phyloP scores from a whole-genome alignment of 1,140 invertebrate genomes.

The Drosophila virilis region DNA sequence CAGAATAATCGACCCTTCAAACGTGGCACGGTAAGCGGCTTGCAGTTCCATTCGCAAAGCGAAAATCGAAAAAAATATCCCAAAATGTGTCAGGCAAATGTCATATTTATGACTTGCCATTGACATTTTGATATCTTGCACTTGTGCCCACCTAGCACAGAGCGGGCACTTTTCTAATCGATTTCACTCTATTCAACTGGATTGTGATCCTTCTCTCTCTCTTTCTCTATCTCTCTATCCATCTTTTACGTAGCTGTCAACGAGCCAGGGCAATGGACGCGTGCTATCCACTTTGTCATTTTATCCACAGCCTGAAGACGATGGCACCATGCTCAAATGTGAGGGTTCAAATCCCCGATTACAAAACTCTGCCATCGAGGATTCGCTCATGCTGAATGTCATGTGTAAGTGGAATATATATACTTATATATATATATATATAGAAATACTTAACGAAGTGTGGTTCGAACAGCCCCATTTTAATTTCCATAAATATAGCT shows the following conservation, averaged over 20 bases:
- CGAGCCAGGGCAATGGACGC: constrained; percentile 88
- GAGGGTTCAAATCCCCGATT: constrained; percentile 92
- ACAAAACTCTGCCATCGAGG: constrained; percentile 89
- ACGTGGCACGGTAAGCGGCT: constrained; percentile 88
- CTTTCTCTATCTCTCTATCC: not conserved
- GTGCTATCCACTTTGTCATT: constrained; percentile 92
- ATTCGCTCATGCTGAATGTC: constrained; percentile 92
- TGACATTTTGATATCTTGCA: constrained; percentile 53
- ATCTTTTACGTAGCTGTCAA: constrained; percentile 85
- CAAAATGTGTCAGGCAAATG: constrained; percentile 26
- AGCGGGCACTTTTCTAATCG: constrained; percentile 72
- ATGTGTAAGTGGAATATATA: constrained; percentile 90
- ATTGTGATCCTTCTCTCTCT: not conserved
- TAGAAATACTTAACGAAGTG: not conserved
- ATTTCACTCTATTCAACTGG: constrained; percentile 58
- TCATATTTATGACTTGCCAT: constrained; percentile 64
- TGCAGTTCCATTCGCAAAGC: constrained; percentile 7
- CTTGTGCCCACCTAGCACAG: constrained; percentile 18
- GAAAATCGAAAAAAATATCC: no score
- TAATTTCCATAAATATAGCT: constrained; percentile 59
- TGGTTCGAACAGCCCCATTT: constrained; percentile 39
- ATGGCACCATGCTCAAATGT: constrained; percentile 92
- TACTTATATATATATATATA: not conserved
- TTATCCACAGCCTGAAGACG: constrained; percentile 92
- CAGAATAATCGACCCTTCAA: constrained; percentile 90